These are phyloP conservation scores for Steinernema carpocapsae DNA, from an alignment of 2,888 invertebrate species.

Conservation along the genomic window DNA sequence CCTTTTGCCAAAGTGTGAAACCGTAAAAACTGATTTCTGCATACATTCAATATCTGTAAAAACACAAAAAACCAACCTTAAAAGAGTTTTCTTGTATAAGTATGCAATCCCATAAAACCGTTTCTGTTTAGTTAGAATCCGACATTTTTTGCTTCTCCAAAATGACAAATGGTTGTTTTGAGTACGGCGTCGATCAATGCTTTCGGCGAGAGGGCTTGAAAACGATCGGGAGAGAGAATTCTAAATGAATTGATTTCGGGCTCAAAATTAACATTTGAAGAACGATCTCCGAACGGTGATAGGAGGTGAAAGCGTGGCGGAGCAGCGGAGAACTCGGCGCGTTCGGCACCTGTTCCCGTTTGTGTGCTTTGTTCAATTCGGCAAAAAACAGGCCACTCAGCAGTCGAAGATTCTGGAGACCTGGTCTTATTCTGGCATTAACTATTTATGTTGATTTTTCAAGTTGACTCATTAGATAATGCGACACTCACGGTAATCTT, in stretches of 20 bases:
- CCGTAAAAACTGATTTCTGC: no score
- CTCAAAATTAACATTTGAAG: constrained; percentile 14
- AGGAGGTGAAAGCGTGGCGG: neutral
- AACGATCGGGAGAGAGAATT: neutral
- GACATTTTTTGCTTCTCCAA: no score
- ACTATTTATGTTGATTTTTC: no score
- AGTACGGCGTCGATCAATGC: neutral
- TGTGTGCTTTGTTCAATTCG: neutral
- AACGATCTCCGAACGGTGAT: neutral
- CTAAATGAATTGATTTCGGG: neutral
- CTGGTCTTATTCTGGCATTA: no score
- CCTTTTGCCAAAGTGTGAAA: no score
- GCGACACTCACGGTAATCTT: no score
- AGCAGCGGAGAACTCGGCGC: neutral
- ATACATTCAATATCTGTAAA: no score
- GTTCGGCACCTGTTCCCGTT: constrained; percentile 9
- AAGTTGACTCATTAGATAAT: no score
- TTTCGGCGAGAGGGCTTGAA: neutral
- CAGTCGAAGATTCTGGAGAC: neutral
- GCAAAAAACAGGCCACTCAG: constrained; percentile 9
- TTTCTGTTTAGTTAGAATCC: neutral
- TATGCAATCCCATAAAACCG: neutral
- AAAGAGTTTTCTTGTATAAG: no score
- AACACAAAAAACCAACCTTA: no score
- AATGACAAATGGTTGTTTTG: neutral